Percentiles rank a stretch among this genome's conserved stretches.
Evolutionary conservation across 2,797 vertebrate genomes (phyloP).

Genomic region (Echeneis naucrates): DNA sequence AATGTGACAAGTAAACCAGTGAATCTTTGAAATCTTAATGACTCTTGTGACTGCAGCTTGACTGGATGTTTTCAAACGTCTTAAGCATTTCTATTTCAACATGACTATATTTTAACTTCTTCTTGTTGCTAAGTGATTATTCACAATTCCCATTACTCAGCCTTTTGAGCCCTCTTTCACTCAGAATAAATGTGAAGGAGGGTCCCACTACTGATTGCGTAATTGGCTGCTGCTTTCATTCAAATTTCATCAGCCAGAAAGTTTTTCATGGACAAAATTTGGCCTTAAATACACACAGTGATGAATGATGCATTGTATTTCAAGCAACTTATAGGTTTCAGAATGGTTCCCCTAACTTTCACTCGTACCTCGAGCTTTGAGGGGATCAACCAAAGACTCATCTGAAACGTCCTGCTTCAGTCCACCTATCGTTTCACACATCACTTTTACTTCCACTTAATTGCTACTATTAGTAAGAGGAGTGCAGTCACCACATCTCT

Average conservation of each 20-base stretch:
- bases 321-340: not conserved
- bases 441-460: conserved; percentile 32
- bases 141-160: not conserved
- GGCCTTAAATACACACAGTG: conserved; percentile 14
- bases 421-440: conserved; percentile 25
- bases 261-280: conserved; percentile 23
- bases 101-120: not conserved
- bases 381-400: not conserved
- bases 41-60: conserved; percentile 6
- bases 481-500: conserved; percentile 47
- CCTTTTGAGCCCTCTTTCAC: conserved; percentile 6
- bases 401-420: not conserved
- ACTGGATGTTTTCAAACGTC: too few species aligned
- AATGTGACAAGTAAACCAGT: not conserved
- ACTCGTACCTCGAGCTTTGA: not conserved
- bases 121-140: not conserved
- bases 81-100: not conserved
- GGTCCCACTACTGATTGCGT: conserved; percentile 20
- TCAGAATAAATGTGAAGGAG: not conserved
- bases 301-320: conserved; percentile 21
- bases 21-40: conserved; percentile 10
- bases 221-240: conserved; percentile 27
- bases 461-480: conserved; percentile 36
- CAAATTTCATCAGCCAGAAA: conserved; percentile 27
- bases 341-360: not conserved